Evolutionary conservation across 1,140 invertebrate genomes (phyloP).

Genomic region (Ceratosolen fusciceps): DNA sequence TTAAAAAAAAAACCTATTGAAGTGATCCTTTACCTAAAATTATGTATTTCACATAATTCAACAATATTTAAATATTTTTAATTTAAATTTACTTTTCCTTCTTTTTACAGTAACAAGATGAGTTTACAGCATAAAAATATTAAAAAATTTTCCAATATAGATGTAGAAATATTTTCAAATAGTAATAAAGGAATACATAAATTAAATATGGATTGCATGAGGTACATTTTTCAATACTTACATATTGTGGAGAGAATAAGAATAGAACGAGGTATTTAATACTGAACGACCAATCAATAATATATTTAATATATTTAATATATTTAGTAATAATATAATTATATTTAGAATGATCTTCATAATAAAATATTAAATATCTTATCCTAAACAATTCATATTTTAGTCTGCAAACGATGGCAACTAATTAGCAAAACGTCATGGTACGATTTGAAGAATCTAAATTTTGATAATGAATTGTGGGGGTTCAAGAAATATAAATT

Average conservation of each 20-base stretch:
- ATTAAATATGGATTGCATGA: slow-evolving; percentile 42
- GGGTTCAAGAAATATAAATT: background rate
- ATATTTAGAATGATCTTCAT: background rate
- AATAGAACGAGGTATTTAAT: slow-evolving; percentile 23
- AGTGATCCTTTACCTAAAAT: too few relatives aligned
- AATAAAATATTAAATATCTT: background rate
- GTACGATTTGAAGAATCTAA: slow-evolving; percentile 2
- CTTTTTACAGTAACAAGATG: slow-evolving; percentile 17
- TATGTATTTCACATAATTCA: too few relatives aligned
- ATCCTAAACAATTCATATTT: background rate
- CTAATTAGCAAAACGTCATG: slow-evolving; percentile 15
- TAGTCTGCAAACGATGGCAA: slow-evolving; percentile 35
- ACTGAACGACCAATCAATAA: background rate
- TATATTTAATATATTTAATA: background rate
- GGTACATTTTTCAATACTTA: slow-evolving; percentile 25
- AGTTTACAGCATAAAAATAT: background rate
- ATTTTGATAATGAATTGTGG: slow-evolving; percentile 23
- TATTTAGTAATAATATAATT: background rate
- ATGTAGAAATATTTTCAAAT: background rate
- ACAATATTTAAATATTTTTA: too few relatives aligned
- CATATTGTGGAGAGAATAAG: slow-evolving; percentile 37
- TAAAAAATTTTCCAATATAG: background rate
- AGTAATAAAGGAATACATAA: slow-evolving; percentile 11
- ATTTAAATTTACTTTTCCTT: background rate
- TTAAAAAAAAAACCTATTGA: too few relatives aligned